A percentile compares a stretch with the other conserved stretches of the same genome.
These are phyloP conservation scores for Julus scandinavius DNA, from an alignment of 2,888 invertebrate genomes.

Conservation along the genomic window DNA sequence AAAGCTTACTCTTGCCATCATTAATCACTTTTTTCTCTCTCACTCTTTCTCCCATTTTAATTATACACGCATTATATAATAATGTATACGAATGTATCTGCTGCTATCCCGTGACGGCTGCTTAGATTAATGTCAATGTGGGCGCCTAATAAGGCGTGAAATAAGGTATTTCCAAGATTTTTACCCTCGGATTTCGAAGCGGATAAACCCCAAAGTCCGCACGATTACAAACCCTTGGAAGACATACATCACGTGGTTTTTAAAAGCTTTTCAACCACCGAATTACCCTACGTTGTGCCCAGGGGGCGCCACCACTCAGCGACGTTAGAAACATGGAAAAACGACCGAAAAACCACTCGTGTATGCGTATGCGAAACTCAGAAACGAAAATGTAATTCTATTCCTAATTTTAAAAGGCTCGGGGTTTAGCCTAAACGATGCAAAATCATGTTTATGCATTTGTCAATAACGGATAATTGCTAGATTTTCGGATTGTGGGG, in stretches of 20 bases:
- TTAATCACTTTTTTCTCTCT: slow-evolving; percentile 46
- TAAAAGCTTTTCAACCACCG: neutral
- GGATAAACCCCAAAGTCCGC: neutral
- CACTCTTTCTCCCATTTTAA: slow-evolving; percentile 22
- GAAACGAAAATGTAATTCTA: too few species aligned
- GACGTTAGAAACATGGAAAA: too few species aligned
- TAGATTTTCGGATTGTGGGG: too few species aligned
- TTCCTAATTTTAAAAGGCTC: too few species aligned
- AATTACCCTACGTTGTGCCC: neutral
- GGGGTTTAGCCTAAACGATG: neutral
- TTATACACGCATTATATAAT: slow-evolving; percentile 45
- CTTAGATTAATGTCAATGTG: slow-evolving; percentile 37
- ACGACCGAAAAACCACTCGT: too few species aligned
- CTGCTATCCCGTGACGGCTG: neutral
- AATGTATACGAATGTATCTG: neutral
- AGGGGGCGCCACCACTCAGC: neutral
- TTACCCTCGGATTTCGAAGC: neutral
- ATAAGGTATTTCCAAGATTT: slow-evolving; percentile 44
- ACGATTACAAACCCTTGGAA: neutral
- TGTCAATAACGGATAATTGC: neutral
- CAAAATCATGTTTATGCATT: slow-evolving; percentile 10
- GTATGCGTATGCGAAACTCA: too few species aligned
- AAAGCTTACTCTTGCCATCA: slow-evolving; percentile 46
- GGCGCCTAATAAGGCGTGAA: slow-evolving; percentile 45
- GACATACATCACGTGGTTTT: neutral